Percentiles rank a stretch among this genome's conserved stretches.
Evolutionary conservation across 2,888 invertebrate species (phyloP).

Genomic region (Pollenia angustigena): DNA sequence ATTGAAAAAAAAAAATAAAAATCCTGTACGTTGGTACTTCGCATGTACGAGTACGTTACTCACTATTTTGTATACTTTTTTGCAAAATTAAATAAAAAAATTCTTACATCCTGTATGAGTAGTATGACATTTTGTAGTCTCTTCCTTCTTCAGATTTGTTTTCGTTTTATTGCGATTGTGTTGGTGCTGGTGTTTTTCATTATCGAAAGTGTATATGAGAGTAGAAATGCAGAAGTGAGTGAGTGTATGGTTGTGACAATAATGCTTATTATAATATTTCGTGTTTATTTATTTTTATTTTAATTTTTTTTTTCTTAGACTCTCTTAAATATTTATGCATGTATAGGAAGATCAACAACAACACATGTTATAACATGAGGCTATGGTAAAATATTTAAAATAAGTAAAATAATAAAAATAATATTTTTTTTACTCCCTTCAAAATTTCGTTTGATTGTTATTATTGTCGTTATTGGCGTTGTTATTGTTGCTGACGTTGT

Average conservation of each 20-base stretch:
- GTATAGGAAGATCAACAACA: background rate
- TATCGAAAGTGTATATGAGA: slow-evolving; percentile 36
- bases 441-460: slow-evolving; percentile 69
- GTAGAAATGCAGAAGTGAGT: slow-evolving; percentile 41
- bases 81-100: slow-evolving; percentile 59
- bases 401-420: slow-evolving; percentile 51
- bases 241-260: slow-evolving; percentile 79
- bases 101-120: slow-evolving; percentile 68
- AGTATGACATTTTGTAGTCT: slow-evolving; percentile 66
- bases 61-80: slow-evolving; percentile 22
- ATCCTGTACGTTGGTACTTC: slow-evolving; percentile 29
- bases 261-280: slow-evolving; percentile 82
- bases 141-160: slow-evolving; percentile 52
- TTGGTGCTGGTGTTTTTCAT: slow-evolving; percentile 49
- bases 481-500: slow-evolving; percentile 34
- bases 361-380: slow-evolving; percentile 51
- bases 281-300: slow-evolving; percentile 75
- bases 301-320: slow-evolving; percentile 24
- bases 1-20: slow-evolving; percentile 8
- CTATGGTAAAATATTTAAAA: slow-evolving; percentile 60
- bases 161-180: slow-evolving; percentile 5
- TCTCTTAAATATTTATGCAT: slow-evolving; percentile 22
- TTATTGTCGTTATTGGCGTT: slow-evolving; percentile 57
- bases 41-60: slow-evolving; percentile 52
- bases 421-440: slow-evolving; percentile 60